A percentile compares a stretch with the other conserved stretches of the same genome.
These are phyloP conservation scores for Ceriagrion tenellum DNA, from an alignment of 2,888 invertebrate species.

Conservation along the genomic window DNA sequence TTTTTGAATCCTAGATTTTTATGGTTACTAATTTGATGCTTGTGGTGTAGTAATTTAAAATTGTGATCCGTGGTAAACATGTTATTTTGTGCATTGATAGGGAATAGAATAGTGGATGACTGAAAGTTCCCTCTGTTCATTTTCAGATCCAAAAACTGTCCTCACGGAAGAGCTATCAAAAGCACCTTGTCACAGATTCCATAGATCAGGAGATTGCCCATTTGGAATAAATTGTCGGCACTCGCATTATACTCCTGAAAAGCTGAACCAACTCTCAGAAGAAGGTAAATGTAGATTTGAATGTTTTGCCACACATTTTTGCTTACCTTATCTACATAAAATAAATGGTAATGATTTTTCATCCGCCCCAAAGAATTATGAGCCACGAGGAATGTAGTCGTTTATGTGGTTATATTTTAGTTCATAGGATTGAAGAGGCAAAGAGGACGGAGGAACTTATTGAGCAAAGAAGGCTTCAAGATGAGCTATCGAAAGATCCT, in stretches of 20 bases:
- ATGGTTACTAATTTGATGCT: too few species aligned
- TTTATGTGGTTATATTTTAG: neutral
- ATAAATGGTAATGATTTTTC: too few species aligned
- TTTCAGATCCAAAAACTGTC: conserved; percentile 82
- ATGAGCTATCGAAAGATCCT: neutral
- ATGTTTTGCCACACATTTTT: neutral
- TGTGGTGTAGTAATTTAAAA: too few species aligned
- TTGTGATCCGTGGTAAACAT: conserved; percentile 55
- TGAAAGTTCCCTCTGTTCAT: conserved; percentile 60
- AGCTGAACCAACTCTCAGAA: conserved; percentile 80
- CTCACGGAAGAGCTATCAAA: conserved; percentile 83
- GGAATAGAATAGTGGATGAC: too few species aligned
- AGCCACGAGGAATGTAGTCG: neutral
- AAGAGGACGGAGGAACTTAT: neutral
- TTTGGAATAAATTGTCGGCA: conserved; percentile 85
- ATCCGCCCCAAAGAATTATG: too few species aligned
- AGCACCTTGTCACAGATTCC: conserved; percentile 82
- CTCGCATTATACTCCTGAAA: conserved; percentile 84
- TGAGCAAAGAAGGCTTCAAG: conserved; percentile 63
- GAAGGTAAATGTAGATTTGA: conserved; percentile 76
- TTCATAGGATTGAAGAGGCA: conserved; percentile 61
- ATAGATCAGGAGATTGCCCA: conserved; percentile 81
- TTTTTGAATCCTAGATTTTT: too few species aligned
- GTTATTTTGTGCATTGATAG: conserved; percentile 71
- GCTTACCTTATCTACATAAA: too few species aligned